phyloP scores from a whole-genome alignment of 2,888 invertebrate species.

The Drosophila limbata region DNA sequence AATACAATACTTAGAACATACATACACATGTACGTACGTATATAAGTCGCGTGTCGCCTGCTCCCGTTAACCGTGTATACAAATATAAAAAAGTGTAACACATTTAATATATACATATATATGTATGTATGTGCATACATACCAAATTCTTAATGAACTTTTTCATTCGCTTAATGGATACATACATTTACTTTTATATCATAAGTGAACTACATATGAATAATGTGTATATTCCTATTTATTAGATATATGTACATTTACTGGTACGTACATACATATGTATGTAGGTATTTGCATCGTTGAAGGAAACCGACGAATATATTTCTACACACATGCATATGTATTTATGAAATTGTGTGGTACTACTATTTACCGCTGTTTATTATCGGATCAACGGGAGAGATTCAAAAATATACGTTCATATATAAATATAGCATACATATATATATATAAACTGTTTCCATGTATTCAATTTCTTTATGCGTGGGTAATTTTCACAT shows the following conservation, averaged over 20 bases:
- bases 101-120: constrained; percentile 7
- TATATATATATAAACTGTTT: constrained; percentile 1
- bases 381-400: background rate
- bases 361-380: constrained; percentile 1
- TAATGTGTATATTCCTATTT: background rate
- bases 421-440: background rate
- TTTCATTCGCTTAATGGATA: background rate
- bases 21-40: constrained; percentile 17
- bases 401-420: constrained; percentile 3
- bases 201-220: constrained; percentile 28
- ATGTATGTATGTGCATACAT: background rate
- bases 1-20: constrained; percentile 16
- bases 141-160: background rate
- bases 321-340: constrained; percentile 1
- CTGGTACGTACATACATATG: background rate
- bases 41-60: constrained; percentile 51
- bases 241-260: constrained; percentile 3
- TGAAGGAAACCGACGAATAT: background rate
- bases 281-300: background rate
- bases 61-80: constrained; percentile 8
- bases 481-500: constrained; percentile 10
- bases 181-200: constrained; percentile 5
- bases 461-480: background rate
- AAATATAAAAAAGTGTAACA: constrained; percentile 18
- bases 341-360: constrained; percentile 1